Evolutionary conservation across 2,888 invertebrate species (phyloP), one percentile per base, ranked within the genome.

Genomic region (Cataglyphis livida): DNA sequence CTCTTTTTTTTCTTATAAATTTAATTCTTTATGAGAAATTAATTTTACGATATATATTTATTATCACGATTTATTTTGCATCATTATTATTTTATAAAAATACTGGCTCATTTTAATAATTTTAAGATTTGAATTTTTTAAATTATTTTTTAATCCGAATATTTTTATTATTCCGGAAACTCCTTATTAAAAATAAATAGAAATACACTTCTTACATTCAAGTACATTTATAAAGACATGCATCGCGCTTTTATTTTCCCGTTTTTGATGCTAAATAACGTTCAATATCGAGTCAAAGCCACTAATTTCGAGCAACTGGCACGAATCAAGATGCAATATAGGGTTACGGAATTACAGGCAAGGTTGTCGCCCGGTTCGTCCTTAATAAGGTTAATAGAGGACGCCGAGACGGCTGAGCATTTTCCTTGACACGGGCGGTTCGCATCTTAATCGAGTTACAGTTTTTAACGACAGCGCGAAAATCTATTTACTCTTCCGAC

Each of bases 261-360:
- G 51, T 86, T 83, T 85, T 85, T 35, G 62, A 4, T 2, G 25
- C n/a, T 44, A 35, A 15, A 32, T 35, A 9, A 5, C 5, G 28
- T 61, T 64, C 59, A 38, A 66, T 64, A 64, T 25, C 57, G 32
- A 18, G 2, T 32, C 35, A 54, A 64, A 79, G 59, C 66, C 41
- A 21, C 68, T 85, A 83, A 81, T 85, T 84, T 51, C 81, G 54
- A 65, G 62, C 81, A 59, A 66, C 59, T 54, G 35, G 81, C 64
- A 65, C 76, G 68, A 83, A 88, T 88, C 83, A 74, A 88, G 76
- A 84, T 84, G 83, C 74, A 28, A 48, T 73, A 88, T 76, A 48
- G 86, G 68, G 79, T 86, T 86, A 85, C 59, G 71, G 88, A 86
- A 84, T 85, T 84, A 86, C 82, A 81, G 81, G 85, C 86, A 84